Base-by-base conservation (phyloP, 2,797 vertebrate species). In the Martes flavigula region DNA sequence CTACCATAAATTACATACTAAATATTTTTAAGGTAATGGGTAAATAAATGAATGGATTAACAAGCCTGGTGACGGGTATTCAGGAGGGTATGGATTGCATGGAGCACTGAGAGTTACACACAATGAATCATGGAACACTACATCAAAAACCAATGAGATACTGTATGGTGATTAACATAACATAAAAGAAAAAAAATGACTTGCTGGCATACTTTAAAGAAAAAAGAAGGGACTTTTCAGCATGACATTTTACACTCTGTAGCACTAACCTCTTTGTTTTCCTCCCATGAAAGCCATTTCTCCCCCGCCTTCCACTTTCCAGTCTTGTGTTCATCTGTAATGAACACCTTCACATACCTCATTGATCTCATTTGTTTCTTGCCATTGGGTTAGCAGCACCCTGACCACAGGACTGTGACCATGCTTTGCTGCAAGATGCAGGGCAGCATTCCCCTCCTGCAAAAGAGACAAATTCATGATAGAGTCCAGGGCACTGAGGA, bases 391-490 rank as follows among this genome's bases (percentile, higher is more conserved):
- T 90, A 99, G 98, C 84, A 99, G 99, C 97, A 99, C 98, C 78
- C 98, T 98, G 93, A 99, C 85, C 0, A 97, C 98, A 21, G 98
- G 97, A 54, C 96, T 95, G 95, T 99, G 99, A 91, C 99, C 99
- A 51, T 99, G 99, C 98, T 97, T 99, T 43, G 99, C 99, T 81
- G 99, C 99, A 89, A 99, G 99, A 98, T 99, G 99, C 93, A 99
- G 96, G 51, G 99, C 99, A 0, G 99, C 99, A 97, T 99, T 99
- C 85, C 99, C 99, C 1, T 99, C 99, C 99, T 99, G 98, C 30
- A 97, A 98, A 92, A 96, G 18, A 97, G 70, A 94, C 7, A 83
- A 17, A 40, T 86, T 62, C n/a, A 13, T 95, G 60, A 93, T 13
- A 83, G 87, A 40, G 68, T 40, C 35, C 15, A 20, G 46, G 60